Evolutionary conservation across 2,113 vertebrate species (phyloP), one percentile per base, ranked within the genome.

Genomic region (Scomber scombrus): DNA sequence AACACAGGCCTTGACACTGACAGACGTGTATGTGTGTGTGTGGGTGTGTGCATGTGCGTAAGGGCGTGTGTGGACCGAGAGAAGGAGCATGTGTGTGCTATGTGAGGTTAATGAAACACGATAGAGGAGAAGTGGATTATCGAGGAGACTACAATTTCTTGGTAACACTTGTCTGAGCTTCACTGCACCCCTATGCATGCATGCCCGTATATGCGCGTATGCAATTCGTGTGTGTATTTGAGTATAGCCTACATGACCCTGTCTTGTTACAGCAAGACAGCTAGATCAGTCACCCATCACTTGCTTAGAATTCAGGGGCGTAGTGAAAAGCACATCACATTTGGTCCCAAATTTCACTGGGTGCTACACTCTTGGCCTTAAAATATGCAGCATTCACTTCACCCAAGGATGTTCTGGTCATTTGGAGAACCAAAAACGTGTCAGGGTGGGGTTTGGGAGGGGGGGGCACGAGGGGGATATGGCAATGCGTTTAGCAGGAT

Each of bases 51-150:
- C n/a, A n/a, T 26, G 23, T 26, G 23, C 23, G 23, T 26, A 26
- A 26, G 23, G 23, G 1, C 23, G 80, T 72, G 58, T 66, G 80
- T 64, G 69, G 21, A 62, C 43, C 45, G 57, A 62, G 23, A 55
- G 50, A 14, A 11, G 46, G 12, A 65, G n/a, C 19, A 26, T 84
- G 67, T 58, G 75, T 75, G 76, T 77, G 26, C 66, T 78, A 77
- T 63, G 82, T 85, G 90, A 93, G 88, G 88, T 91, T 91, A 93
- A 94, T 92, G 84, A 84, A 90, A 94, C 91, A 91, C 75, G 86
- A 89, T 89, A 75, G 91, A 88, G 85, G 69, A 81, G 90, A 87
- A 92, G 90, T 93, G 93, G 92, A 91, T 94, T 94, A 94, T 93
- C 75, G 68, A 72, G 81, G 80, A 81, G 80, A 80, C 87, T 83